Evolutionary conservation across 2,888 invertebrate genomes (phyloP).

Genomic region (Catonia carolina): DNA sequence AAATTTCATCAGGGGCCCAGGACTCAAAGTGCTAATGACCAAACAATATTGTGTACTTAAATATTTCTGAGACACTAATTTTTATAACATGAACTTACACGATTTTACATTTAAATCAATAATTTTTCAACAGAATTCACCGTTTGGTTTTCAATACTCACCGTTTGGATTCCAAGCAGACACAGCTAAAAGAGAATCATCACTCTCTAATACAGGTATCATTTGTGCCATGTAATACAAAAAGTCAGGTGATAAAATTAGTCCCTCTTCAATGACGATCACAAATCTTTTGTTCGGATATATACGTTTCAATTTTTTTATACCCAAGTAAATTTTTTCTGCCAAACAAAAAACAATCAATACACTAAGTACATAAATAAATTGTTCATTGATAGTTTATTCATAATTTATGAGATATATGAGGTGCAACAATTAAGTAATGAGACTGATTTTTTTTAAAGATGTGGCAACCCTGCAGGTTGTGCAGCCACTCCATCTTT

Average conservation of each 20-base stretch:
- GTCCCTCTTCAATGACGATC: slow-evolving; percentile 46
- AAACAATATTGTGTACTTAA: too few species aligned
- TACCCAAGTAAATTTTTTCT: slow-evolving; percentile 29
- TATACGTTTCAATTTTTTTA: slow-evolving; percentile 27
- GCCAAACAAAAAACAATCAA: not conserved
- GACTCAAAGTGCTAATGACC: too few species aligned
- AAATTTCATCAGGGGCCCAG: too few species aligned
- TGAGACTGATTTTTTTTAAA: too few species aligned
- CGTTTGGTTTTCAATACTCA: too few species aligned
- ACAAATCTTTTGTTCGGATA: slow-evolving; percentile 40
- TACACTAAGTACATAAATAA: not conserved
- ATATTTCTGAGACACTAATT: too few species aligned
- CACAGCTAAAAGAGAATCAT: slow-evolving; percentile 41
- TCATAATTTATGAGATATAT: not conserved
- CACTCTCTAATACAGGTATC: slow-evolving; percentile 41
- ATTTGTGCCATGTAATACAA: slow-evolving; percentile 45
- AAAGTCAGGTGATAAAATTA: slow-evolving; percentile 47
- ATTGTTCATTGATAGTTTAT: slow-evolving; percentile 1
- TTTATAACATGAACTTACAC: too few species aligned
- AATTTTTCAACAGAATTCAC: too few species aligned
- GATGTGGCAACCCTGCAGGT: too few species aligned
- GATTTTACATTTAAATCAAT: too few species aligned
- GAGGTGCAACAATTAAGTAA: too few species aligned
- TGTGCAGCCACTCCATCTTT: too few species aligned
- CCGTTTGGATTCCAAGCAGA: slow-evolving; percentile 44